Conservation (phyloP, 1,140 invertebrate species). For the Solenopsis fugax region DNA sequence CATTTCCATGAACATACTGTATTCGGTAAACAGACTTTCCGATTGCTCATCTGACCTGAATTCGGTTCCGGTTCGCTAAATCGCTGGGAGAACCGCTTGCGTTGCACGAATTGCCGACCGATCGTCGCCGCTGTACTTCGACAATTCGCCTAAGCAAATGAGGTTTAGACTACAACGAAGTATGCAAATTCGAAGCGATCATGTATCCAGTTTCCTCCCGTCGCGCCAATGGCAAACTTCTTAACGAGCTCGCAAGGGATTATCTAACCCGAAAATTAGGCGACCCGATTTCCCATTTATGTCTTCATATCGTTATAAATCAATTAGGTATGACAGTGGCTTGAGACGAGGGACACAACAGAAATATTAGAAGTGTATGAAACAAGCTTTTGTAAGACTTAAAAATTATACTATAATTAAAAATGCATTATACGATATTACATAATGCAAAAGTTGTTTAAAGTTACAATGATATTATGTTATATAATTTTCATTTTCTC, state of each 20-base stretch:
- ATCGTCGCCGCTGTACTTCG: constrained; percentile 49
- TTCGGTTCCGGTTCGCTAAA: constrained; percentile 34
- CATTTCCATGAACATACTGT: constrained; percentile 55
- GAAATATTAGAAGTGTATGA: neutral
- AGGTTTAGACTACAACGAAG: constrained; percentile 48
- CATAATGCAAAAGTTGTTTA: neutral
- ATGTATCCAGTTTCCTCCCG: constrained; percentile 59
- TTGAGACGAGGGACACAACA: neutral
- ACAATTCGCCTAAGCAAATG: constrained; percentile 59
- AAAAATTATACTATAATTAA: neutral
- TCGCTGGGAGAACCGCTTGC: constrained; percentile 30
- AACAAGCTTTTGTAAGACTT: neutral
- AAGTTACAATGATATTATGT: neutral
- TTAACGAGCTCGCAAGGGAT: constrained; percentile 45
- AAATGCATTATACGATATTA: neutral
- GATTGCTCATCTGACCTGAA: constrained; percentile 53
- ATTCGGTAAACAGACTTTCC: constrained; percentile 55
- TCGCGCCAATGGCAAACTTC: constrained; percentile 47
- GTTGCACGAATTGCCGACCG: constrained; percentile 34
- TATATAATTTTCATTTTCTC: constrained; percentile 1
- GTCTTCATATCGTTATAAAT: constrained; percentile 35
- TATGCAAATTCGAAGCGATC: constrained; percentile 55
- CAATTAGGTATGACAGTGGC: neutral
- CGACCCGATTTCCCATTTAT: constrained; percentile 36
- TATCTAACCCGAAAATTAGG: constrained; percentile 48